A percentile compares a stretch with the other conserved stretches of the same genome.
These are phyloP conservation scores for Platygyra sinensis DNA, from an alignment of 64 coral and sea anemone species.

Conservation along the genomic window DNA sequence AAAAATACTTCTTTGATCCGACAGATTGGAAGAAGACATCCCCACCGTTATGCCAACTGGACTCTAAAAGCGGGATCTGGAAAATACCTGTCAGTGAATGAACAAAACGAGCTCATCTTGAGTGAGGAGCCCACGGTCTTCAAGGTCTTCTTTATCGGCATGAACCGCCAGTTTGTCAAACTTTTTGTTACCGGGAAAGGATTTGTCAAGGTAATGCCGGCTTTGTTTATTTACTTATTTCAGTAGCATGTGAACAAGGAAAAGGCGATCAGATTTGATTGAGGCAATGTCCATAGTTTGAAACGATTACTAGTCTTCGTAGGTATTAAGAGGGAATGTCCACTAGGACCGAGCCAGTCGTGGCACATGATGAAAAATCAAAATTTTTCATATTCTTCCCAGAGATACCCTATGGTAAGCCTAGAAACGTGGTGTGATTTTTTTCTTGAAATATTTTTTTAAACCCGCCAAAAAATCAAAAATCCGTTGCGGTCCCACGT, in stretches of 20 bases:
- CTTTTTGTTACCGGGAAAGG: slow-evolving; percentile 28
- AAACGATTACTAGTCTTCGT: too few species aligned
- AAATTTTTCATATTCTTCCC: too few species aligned
- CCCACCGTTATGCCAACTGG: slow-evolving; percentile 26
- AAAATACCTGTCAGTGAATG: slow-evolving; percentile 19
- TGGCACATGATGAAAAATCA: too few species aligned
- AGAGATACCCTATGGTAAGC: too few species aligned
- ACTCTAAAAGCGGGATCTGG: slow-evolving; percentile 7
- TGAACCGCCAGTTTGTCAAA: slow-evolving; percentile 17
- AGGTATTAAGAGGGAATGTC: too few species aligned
- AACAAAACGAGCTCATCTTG: slow-evolving; percentile 14
- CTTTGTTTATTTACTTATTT: not conserved
- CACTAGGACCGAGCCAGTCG: too few species aligned
- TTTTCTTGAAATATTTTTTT: too few species aligned
- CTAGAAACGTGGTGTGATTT: too few species aligned
- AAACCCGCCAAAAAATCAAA: too few species aligned
- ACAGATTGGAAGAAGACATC: not conserved
- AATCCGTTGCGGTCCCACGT: too few species aligned
- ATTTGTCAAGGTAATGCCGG: slow-evolving; percentile 5
- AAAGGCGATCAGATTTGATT: not conserved
- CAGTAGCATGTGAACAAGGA: not conserved
- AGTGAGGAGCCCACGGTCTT: slow-evolving; percentile 8
- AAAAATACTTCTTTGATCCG: not conserved
- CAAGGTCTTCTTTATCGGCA: slow-evolving; percentile 9
- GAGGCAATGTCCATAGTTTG: too few species aligned